Evolutionary conservation across 2,113 vertebrate genomes (phyloP), one percentile per base, ranked within the genome.

Genomic region (Aspidoscelis tigris): DNA sequence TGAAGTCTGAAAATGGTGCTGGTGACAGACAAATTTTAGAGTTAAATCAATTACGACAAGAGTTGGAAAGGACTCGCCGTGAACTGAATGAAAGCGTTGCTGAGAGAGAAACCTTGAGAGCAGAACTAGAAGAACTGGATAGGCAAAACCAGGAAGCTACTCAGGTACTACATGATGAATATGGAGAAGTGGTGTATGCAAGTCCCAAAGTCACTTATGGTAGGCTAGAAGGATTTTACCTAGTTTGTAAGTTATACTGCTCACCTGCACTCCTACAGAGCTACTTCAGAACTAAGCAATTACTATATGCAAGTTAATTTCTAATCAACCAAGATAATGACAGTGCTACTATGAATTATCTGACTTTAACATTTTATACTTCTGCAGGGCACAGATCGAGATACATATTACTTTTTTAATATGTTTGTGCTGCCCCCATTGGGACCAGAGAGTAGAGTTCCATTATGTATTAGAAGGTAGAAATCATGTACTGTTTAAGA

Each of bases 81-180:
- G 94, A 94, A 65, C 93, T 98, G 86, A 96, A 91, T 87, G 95
- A 97, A 89, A 96, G 93, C 9, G 82, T 96, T 84, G 89, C 93
- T 88, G 97, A 98, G 87, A 96, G 97, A 82, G 96, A 98, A 87
- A 94, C 93, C 0, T 92, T 99, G 70, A 86, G 94, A 87, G 91
- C 91, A 0, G 98, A 99, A 81, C 79, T 99, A 87, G 98, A 99
- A 93, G 98, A 99, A 90, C 86, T 99, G 61, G 99, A 99, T 88
- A 96, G 81, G 69, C 98, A 99, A 90, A 99, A 99, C 93, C 98
- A 99, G 89, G 98, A 99, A 88, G 98, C 98, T 84, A 98, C 97
- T 41, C 96, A 98, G 98, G 98, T 99, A 94, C 90, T 86, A 71
- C 88, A 65, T 83, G 18, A 61, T n/a, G 16, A 77, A 44, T 55